Evolutionary conservation across 30 jellyfish, hydroid and myxozoan genomes (phyloP).

Genomic region (Aurelia sp.): DNA sequence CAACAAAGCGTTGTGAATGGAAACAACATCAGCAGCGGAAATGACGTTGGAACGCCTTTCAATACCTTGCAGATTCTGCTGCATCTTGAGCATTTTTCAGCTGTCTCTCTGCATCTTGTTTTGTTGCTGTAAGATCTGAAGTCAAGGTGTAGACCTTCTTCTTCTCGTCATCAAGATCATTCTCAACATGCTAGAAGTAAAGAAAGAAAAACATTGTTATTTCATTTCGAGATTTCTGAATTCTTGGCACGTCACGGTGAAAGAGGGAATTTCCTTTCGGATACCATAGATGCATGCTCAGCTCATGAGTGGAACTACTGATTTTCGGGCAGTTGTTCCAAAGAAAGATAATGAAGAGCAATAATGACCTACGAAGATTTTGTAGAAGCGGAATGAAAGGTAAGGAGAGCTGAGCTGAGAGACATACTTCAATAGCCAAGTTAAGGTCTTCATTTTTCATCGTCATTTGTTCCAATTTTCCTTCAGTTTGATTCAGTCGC

Average conservation of each 20-base stretch:
- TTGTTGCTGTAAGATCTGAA: slow-evolving; percentile 36
- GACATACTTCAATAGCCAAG: slow-evolving; percentile 36
- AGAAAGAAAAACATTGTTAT: neutral
- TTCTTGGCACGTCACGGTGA: no score
- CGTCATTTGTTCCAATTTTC: slow-evolving; percentile 36
- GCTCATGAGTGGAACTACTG: no score
- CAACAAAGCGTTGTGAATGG: no score
- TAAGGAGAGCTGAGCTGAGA: no score
- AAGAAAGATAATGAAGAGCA: no score
- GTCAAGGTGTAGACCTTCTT: slow-evolving; percentile 22
- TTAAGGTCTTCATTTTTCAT: slow-evolving; percentile 53
- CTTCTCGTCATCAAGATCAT: slow-evolving; percentile 52
- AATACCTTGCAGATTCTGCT: slow-evolving; percentile 33
- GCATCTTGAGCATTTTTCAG: slow-evolving; percentile 38
- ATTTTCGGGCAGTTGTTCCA: no score
- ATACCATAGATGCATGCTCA: no score
- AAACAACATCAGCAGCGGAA: no score
- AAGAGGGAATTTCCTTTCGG: no score
- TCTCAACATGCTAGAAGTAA: slow-evolving; percentile 28
- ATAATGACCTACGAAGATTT: no score
- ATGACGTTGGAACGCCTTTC: neutral
- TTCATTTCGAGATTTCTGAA: no score
- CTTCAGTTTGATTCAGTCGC: slow-evolving; percentile 29
- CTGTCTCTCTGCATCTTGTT: slow-evolving; percentile 68
- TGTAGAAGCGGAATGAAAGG: no score